Conservation (phyloP, 2,113 vertebrate genomes). For the Bubalus kerabau region DNA sequence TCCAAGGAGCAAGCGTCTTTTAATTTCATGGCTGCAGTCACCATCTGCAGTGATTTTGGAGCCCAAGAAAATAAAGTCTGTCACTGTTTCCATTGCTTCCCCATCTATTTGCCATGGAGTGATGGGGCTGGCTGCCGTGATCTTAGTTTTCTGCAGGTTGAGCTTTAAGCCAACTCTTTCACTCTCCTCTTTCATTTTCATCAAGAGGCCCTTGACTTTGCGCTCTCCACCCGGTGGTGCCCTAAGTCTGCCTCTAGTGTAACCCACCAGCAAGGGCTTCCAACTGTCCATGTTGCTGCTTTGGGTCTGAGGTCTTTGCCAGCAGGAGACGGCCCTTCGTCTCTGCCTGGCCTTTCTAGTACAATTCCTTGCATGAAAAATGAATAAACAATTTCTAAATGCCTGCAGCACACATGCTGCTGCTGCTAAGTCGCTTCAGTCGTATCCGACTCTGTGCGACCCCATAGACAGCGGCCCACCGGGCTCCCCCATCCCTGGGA, state of each 20-base stretch:
- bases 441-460: too few relatives aligned
- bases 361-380: neutral
- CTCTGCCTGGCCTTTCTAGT: neutral
- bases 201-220: neutral
- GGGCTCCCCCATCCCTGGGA: too few relatives aligned
- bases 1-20: neutral
- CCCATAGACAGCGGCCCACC: too few relatives aligned
- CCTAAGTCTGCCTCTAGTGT: neutral
- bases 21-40: neutral
- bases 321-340: neutral
- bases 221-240: rapidly evolving
- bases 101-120: neutral
- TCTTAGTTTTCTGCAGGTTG: neutral
- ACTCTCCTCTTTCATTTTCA: neutral
- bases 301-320: neutral
- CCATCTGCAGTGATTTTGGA: neutral
- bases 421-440: too few relatives aligned
- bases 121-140: neutral
- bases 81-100: neutral
- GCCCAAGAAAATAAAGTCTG: neutral
- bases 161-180: neutral
- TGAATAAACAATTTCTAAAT: neutral
- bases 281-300: neutral
- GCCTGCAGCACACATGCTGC: neutral
- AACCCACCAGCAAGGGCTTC: neutral